Percentiles rank a stretch among this genome's conserved stretches.
Evolutionary conservation across 2,113 vertebrate genomes (phyloP).

Genomic region (Sinocyclocheilus grahami): DNA sequence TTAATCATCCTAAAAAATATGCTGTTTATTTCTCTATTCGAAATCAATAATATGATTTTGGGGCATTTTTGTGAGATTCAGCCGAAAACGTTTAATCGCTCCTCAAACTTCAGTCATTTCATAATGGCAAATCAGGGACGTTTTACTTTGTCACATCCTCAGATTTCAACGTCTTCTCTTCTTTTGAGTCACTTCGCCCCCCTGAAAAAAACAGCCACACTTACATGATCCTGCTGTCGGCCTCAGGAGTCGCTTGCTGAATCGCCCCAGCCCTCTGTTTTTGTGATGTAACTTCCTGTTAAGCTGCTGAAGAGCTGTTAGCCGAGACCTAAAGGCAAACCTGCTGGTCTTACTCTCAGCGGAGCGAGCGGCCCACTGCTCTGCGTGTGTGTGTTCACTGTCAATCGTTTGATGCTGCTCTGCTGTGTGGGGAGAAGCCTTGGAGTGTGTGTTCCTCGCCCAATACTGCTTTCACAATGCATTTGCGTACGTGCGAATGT

Average conservation of each 20-base stretch:
- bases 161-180: neutral
- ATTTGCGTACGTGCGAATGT: neutral
- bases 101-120: neutral
- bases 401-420: conserved; percentile 54
- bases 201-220: neutral
- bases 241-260: conserved; percentile 46
- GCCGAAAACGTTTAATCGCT: neutral
- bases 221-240: conserved; percentile 37
- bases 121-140: neutral
- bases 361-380: conserved; percentile 54
- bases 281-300: conserved; percentile 46
- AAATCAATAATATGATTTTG: neutral
- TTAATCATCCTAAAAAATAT: neutral
- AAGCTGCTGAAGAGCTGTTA: conserved; percentile 56
- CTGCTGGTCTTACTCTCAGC: conserved; percentile 53
- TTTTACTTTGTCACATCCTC: neutral
- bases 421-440: conserved; percentile 51
- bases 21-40: neutral
- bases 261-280: conserved; percentile 11
- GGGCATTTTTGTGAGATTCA: neutral
- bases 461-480: neutral
- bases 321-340: conserved; percentile 53
- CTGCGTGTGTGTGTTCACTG: conserved; percentile 20
- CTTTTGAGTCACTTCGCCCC: conserved; percentile 13
- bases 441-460: neutral